phyloP scores from a whole-genome alignment of 2,888 invertebrate species.

The Troides aeacus region DNA sequence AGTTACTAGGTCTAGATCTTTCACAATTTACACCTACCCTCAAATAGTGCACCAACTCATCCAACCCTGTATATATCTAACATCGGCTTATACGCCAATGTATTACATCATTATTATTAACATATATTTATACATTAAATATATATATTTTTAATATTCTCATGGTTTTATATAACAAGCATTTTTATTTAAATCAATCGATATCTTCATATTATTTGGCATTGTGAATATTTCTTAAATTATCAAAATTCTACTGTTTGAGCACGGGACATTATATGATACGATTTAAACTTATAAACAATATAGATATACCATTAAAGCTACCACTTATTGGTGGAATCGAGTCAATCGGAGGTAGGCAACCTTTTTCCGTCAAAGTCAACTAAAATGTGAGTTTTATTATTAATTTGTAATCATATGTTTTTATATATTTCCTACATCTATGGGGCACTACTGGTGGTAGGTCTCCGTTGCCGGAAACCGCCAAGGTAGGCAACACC shows the following conservation, averaged over 20 bases:
- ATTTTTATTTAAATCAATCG: background rate
- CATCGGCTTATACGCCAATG: background rate
- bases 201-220: background rate
- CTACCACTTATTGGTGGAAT: too few relatives aligned
- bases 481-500: too few relatives aligned
- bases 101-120: background rate
- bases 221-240: background rate
- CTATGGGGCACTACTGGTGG: too few relatives aligned
- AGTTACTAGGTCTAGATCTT: background rate
- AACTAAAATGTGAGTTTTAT: too few relatives aligned
- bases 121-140: background rate
- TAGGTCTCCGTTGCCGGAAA: too few relatives aligned
- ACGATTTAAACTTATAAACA: background rate
- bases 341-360: too few relatives aligned
- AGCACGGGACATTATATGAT: background rate
- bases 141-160: background rate
- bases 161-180: background rate
- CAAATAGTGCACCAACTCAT: background rate
- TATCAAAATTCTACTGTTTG: background rate
- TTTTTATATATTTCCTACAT: too few relatives aligned
- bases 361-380: too few relatives aligned
- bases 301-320: background rate
- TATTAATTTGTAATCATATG: too few relatives aligned
- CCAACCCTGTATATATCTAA: slow-evolving; percentile 8
- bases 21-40: slow-evolving; percentile 1